These are phyloP conservation scores for Numenius arquata DNA, from an alignment of 2,113 vertebrate species.

Conservation along the genomic window DNA sequence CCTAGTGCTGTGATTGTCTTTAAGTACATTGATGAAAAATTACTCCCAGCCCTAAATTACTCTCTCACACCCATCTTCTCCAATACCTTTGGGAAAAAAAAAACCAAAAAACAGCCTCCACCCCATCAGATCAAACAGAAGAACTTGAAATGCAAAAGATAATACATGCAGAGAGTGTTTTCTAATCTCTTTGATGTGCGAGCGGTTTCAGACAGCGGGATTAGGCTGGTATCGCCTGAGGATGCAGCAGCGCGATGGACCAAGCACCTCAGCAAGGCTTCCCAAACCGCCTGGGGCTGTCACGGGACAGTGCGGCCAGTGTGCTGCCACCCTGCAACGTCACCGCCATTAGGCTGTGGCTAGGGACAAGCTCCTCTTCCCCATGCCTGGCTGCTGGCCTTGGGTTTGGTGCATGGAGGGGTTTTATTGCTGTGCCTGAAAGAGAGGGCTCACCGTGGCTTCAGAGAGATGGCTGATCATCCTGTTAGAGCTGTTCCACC, in stretches of 20 bases:
- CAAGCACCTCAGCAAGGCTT: neutral
- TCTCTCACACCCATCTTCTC: slow-evolving; percentile 10
- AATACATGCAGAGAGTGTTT: neutral
- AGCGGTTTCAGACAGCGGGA: neutral
- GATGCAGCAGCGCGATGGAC: neutral
- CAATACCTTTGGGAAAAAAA: slow-evolving; percentile 4
- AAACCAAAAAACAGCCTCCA: neutral
- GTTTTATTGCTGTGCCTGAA: neutral
- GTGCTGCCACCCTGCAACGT: accelerated
- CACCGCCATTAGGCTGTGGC: neutral
- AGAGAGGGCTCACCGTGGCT: accelerated
- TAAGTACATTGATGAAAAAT: slow-evolving; percentile 62
- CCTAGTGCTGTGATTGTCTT: slow-evolving; percentile 58
- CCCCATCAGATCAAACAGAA: neutral
- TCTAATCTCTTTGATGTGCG: neutral
- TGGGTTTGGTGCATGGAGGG: neutral
- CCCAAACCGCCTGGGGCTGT: neutral
- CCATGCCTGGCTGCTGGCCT: neutral
- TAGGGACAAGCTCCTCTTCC: neutral
- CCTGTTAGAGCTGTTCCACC: neutral
- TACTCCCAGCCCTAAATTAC: slow-evolving; percentile 15
- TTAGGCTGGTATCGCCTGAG: neutral
- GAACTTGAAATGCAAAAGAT: neutral
- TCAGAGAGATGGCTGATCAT: neutral
- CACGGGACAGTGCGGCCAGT: accelerated